phyloP scores from a whole-genome alignment of 2,797 vertebrate genomes.

The Myiotriccus ornatus region DNA sequence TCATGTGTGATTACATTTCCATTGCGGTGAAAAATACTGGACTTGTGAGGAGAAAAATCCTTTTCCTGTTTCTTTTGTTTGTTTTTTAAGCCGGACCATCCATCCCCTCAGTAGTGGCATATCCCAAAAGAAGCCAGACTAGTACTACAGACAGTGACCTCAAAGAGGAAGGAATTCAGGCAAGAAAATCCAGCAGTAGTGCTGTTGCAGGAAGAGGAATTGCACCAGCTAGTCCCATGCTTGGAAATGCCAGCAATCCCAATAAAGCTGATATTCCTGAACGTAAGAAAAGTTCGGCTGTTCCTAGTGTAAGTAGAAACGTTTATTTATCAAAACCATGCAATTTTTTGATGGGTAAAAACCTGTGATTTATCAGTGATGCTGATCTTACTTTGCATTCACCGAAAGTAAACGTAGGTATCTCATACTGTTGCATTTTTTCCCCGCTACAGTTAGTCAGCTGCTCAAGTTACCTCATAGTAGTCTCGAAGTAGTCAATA shows the following conservation, averaged over 20 bases:
- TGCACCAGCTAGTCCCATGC: constrained; percentile 88
- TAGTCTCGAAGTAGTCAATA: neutral
- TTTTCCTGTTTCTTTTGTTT: neutral
- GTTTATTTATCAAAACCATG: neutral
- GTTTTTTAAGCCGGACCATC: constrained; percentile 85
- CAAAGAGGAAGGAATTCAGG: constrained; percentile 87
- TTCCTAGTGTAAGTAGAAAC: constrained; percentile 85
- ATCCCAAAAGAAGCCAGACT: constrained; percentile 93
- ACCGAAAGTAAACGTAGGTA: neutral
- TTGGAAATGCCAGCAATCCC: constrained; percentile 95
- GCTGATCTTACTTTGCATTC: neutral
- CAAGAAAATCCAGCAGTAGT: constrained; percentile 83
- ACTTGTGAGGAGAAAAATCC: constrained; percentile 4
- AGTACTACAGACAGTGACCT: constrained; percentile 85
- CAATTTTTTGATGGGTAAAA: neutral
- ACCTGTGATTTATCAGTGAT: neutral
- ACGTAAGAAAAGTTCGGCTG: constrained; percentile 88
- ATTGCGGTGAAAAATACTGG: neutral
- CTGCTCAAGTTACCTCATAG: neutral
- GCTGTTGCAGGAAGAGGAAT: constrained; percentile 82
- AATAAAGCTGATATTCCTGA: constrained; percentile 99
- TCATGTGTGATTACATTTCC: neutral
- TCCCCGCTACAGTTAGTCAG: neutral
- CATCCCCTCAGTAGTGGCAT: constrained; percentile 82
- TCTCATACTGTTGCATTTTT: neutral